phyloP scores from a whole-genome alignment of 1,140 invertebrate genomes.

The Batillaria attramentaria region DNA sequence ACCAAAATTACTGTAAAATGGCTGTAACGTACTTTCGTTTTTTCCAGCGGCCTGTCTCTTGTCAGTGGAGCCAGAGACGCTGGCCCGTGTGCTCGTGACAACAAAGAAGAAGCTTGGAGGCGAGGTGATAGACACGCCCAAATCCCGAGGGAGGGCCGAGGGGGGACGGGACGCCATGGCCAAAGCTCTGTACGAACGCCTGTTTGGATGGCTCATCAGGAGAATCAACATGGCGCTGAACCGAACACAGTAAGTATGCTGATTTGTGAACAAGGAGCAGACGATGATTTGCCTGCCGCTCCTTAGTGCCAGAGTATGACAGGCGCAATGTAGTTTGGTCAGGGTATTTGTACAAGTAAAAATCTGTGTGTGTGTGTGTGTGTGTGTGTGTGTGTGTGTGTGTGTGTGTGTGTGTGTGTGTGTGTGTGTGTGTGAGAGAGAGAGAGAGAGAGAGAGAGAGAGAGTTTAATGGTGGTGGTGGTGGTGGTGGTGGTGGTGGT shows the following conservation, averaged over 20 bases:
- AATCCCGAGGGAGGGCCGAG: constrained; percentile 59
- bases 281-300: no score
- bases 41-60: constrained; percentile 48
- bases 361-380: constrained; percentile 12
- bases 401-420: constrained; percentile 3
- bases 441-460: no score
- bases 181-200: constrained; percentile 65
- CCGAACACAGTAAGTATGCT: no score
- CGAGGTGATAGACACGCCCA: constrained; percentile 57
- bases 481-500: no score
- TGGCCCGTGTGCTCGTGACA: constrained; percentile 46
- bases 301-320: no score
- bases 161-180: constrained; percentile 68
- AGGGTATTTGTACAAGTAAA: background rate
- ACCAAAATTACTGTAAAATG: no score
- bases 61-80: constrained; percentile 27
- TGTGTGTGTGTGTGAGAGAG: no score
- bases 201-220: constrained; percentile 67
- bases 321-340: no score
- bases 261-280: no score
- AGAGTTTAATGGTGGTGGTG: no score
- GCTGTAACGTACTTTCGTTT: no score
- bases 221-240: constrained; percentile 62
- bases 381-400: constrained; percentile 17
- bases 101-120: constrained; percentile 47